Percentiles rank a stretch among this genome's conserved stretches.
phyloP scores from a whole-genome alignment of 1,140 invertebrate genomes.

The Lasioglossum baleicum region DNA sequence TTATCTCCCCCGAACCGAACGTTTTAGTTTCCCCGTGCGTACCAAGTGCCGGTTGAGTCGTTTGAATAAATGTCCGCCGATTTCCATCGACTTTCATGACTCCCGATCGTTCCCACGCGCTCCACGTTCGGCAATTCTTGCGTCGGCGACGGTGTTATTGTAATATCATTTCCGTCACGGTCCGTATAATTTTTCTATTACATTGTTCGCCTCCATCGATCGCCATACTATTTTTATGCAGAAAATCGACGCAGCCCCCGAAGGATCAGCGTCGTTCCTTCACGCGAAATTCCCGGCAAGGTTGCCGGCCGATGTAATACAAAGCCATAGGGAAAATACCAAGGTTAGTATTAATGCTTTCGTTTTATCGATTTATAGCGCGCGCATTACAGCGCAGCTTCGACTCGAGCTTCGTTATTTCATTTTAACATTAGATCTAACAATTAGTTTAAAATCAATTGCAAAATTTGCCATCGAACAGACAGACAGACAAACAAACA shows the following conservation, averaged over 20 bases:
- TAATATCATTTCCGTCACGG: not conserved
- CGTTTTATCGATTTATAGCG: conserved; percentile 15
- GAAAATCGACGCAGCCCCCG: not conserved
- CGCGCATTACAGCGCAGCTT: not conserved
- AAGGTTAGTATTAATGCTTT: conserved; percentile 21
- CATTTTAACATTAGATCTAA: no score
- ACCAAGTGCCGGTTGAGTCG: no score
- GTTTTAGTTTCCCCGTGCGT: no score
- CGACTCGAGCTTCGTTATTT: no score
- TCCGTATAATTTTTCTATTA: conserved; percentile 24
- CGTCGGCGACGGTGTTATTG: not conserved
- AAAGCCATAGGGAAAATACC: conserved; percentile 12
- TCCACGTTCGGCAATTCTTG: not conserved
- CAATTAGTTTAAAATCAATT: no score
- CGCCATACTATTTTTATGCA: conserved; percentile 32
- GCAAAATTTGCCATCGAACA: no score
- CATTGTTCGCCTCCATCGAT: conserved; percentile 17
- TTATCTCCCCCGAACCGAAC: no score
- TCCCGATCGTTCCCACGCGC: no score
- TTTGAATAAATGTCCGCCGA: not conserved
- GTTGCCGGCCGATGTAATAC: conserved; percentile 3
- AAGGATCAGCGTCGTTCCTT: conserved; percentile 1
- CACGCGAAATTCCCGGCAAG: conserved; percentile 12
- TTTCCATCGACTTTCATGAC: not conserved
- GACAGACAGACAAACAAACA: no score